phyloP scores from a whole-genome alignment of 2,797 vertebrate species.

The Poeciliopsis gracilis region DNA sequence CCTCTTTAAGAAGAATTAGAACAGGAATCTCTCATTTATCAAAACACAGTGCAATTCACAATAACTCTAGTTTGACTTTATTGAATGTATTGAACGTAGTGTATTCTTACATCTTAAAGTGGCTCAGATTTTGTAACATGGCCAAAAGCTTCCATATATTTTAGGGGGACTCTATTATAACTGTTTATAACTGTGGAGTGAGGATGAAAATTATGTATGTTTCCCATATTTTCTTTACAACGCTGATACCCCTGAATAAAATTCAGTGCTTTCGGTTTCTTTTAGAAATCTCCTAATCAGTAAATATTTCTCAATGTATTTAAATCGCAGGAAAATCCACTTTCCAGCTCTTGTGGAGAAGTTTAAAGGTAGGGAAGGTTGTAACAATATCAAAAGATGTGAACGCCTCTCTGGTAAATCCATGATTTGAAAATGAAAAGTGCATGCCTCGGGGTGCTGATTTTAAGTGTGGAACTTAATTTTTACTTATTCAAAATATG shows the following conservation, averaged over 20 bases:
- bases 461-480: neutral
- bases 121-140: neutral
- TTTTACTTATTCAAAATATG: neutral
- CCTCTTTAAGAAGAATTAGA: slow-evolving; percentile 20
- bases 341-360: neutral
- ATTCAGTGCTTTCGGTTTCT: neutral
- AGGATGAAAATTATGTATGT: neutral
- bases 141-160: no score
- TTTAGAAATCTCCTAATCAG: neutral
- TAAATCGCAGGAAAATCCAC: neutral
- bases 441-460: neutral
- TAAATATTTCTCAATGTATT: neutral
- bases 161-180: neutral
- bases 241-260: neutral
- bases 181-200: neutral
- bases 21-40: slow-evolving; percentile 5
- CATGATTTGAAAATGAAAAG: neutral
- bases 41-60: neutral
- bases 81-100: no score
- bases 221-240: neutral
- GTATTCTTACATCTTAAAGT: neutral
- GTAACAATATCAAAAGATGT: neutral
- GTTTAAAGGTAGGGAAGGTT: neutral
- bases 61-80: no score
- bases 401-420: neutral